A percentile compares a stretch with the other conserved stretches of the same genome.
Conservation (phyloP, 2,797 vertebrate genomes). For the Lutjanus campechanus region DNA sequence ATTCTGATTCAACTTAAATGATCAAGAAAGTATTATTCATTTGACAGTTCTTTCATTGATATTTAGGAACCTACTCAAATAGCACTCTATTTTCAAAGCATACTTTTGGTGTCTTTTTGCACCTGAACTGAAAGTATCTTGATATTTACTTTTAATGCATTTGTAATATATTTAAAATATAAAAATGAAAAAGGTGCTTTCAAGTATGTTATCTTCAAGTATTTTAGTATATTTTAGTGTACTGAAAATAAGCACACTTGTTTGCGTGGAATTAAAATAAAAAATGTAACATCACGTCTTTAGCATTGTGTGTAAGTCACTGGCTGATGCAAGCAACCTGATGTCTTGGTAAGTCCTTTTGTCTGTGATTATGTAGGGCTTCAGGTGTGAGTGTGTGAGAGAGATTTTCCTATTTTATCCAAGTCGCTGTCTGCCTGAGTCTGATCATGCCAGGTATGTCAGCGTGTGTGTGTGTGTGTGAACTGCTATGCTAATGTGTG, state of each 20-base stretch:
- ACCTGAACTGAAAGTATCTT: neutral
- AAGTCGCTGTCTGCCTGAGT: conserved; percentile 76
- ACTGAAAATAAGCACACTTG: conserved; percentile 9
- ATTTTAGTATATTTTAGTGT: neutral
- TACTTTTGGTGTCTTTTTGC: neutral
- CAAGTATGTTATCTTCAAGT: neutral
- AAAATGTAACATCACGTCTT: conserved; percentile 62
- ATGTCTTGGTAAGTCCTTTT: conserved; percentile 74
- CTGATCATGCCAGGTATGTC: conserved; percentile 76
- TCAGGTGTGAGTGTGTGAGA: conserved; percentile 61
- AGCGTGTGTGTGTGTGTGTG: conserved; percentile 51
- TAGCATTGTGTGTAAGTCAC: conserved; percentile 58
- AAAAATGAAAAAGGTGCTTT: neutral
- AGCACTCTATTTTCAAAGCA: neutral
- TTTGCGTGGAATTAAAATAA: conserved; percentile 52
- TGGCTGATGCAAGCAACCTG: conserved; percentile 76
- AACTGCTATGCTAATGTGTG: conserved; percentile 86
- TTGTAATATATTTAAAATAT: neutral
- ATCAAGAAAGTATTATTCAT: too few relatives aligned
- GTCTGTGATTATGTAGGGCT: conserved; percentile 75
- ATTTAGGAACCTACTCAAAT: neutral
- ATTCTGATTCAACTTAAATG: too few relatives aligned
- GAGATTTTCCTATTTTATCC: conserved; percentile 73
- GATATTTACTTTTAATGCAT: neutral
- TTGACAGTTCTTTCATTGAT: too few relatives aligned